Evolutionary conservation across 2,888 invertebrate genomes (phyloP).

Genomic region (Drosophila kambysellisi): DNA sequence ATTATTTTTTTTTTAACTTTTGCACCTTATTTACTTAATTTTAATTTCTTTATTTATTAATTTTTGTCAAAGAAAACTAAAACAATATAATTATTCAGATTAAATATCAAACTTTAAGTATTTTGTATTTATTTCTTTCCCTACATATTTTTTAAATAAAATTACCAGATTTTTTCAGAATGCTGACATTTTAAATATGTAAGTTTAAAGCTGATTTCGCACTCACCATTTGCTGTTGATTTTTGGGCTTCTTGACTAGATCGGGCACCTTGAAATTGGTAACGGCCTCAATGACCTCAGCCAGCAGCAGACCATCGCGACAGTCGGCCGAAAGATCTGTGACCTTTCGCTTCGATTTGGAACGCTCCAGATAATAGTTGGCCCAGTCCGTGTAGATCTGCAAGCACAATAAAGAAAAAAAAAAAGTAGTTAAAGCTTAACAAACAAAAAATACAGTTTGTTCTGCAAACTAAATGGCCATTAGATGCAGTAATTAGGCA

Average conservation of each 20-base stretch:
- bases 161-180: rapidly evolving
- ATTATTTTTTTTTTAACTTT: neutral
- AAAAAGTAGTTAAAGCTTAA: neutral
- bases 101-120: neutral
- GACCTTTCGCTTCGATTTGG: conserved; percentile 93
- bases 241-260: conserved; percentile 93
- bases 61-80: neutral
- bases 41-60: neutral
- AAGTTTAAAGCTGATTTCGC: rapidly evolving
- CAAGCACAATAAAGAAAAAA: conserved; percentile 67
- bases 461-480: conserved; percentile 44
- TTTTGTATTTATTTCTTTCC: neutral
- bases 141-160: neutral
- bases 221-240: conserved; percentile 96
- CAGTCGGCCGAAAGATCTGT: conserved; percentile 95
- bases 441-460: conserved; percentile 11
- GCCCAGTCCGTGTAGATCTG: conserved; percentile 99
- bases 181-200: neutral
- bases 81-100: neutral
- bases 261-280: conserved; percentile 91
- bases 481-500: conserved; percentile 66
- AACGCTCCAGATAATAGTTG: conserved; percentile 97
- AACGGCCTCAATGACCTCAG: conserved; percentile 97
- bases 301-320: conserved; percentile 95
- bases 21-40: neutral